phyloP scores from a whole-genome alignment of 53 echinoderm and acorn worm species.

The Temnopleurus reevesii region DNA sequence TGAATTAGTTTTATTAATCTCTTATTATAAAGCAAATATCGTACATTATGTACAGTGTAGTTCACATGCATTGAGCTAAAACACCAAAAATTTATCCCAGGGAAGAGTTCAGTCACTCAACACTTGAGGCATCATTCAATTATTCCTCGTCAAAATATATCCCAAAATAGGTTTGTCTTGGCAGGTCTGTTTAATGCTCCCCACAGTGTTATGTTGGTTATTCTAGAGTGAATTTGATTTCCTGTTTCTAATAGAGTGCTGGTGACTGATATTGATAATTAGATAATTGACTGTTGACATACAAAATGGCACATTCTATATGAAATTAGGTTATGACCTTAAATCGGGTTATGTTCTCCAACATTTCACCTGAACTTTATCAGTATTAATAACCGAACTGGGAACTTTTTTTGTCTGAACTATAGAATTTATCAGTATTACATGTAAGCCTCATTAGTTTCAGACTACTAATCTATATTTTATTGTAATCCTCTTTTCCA shows the following conservation, averaged over 20 bases:
- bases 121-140: constrained; percentile 14
- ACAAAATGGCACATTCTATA: background rate
- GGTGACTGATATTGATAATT: background rate
- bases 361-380: too few relatives aligned
- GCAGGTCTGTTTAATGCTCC: background rate
- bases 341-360: background rate
- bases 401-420: too few relatives aligned
- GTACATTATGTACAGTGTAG: too few relatives aligned
- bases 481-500: too few relatives aligned
- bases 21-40: too few relatives aligned
- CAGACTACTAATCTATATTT: too few relatives aligned
- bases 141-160: constrained; percentile 13
- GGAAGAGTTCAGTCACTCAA: constrained; percentile 41
- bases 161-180: constrained; percentile 38
- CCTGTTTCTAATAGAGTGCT: background rate
- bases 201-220: background rate
- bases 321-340: constrained; percentile 14
- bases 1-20: too few relatives aligned
- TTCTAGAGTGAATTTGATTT: constrained; percentile 30
- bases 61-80: too few relatives aligned
- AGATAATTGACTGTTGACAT: constrained; percentile 23
- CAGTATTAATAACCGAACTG: too few relatives aligned
- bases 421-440: too few relatives aligned
- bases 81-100: background rate
- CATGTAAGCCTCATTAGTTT: too few relatives aligned